phyloP scores from a whole-genome alignment of 2,797 vertebrate species.

The Pangasius sanitwongsei region DNA sequence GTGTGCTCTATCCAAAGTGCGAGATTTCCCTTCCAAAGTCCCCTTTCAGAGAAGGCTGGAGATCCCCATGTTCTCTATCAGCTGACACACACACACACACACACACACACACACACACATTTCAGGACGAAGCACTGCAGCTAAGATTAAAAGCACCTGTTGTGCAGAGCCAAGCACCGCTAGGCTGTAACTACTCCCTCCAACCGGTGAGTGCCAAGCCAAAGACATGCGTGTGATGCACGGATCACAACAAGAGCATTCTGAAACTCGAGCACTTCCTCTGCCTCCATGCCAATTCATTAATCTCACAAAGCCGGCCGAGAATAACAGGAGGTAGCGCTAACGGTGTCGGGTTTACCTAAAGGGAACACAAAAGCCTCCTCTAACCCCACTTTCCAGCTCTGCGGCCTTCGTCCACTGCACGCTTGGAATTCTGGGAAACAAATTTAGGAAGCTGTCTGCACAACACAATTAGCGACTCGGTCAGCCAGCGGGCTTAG shows the following conservation, averaged over 20 bases:
- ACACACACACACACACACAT: neutral
- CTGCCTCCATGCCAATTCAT: conserved; percentile 5
- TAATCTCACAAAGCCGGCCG: conserved; percentile 29
- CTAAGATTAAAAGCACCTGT: conserved; percentile 56
- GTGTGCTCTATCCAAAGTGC: conserved; percentile 31
- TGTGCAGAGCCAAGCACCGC: conserved; percentile 32
- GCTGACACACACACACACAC: conserved; percentile 31
- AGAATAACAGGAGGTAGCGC: conserved; percentile 22
- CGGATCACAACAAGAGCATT: conserved; percentile 16
- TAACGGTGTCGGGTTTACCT: conserved; percentile 21
- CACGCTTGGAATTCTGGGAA: conserved; percentile 41
- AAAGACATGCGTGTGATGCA: conserved; percentile 12
- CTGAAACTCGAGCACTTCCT: conserved; percentile 32
- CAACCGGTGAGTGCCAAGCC: neutral
- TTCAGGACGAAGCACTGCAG: conserved; percentile 32
- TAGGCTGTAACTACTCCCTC: conserved; percentile 7
- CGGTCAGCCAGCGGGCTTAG: neutral
- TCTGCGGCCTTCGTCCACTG: conserved; percentile 14
- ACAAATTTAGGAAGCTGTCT: conserved; percentile 40
- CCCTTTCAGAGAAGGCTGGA: conserved; percentile 34
- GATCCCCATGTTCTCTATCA: conserved; percentile 49
- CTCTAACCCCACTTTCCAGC: conserved; percentile 31
- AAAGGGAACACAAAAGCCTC: conserved; percentile 43
- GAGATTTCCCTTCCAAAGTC: conserved; percentile 48
- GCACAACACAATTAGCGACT: conserved; percentile 50